phyloP scores from a whole-genome alignment of 2,888 invertebrate species.

The Ichneumon xanthorius region DNA sequence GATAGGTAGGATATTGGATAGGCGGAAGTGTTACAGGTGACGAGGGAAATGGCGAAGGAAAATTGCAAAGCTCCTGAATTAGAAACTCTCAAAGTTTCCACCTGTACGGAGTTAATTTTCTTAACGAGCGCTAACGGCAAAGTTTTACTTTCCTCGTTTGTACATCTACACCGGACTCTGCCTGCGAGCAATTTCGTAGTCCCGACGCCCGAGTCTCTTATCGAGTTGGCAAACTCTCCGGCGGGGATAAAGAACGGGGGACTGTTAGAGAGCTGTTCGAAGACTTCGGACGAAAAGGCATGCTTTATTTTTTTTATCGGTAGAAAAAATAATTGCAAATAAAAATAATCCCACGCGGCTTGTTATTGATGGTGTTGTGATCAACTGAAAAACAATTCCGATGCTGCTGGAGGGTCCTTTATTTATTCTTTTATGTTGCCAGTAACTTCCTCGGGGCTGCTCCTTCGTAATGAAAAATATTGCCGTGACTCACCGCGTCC shows the following conservation, averaged over 20 bases:
- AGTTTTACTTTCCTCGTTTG: not conserved
- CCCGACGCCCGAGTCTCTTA: not conserved
- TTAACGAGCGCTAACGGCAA: slow-evolving; percentile 5
- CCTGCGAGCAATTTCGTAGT: not conserved
- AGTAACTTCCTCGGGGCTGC: not conserved
- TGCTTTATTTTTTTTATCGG: too few species aligned
- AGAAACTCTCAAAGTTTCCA: not conserved
- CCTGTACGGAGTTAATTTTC: slow-evolving; percentile 13
- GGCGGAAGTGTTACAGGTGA: too few species aligned
- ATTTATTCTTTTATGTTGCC: not conserved
- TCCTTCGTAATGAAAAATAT: not conserved
- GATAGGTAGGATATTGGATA: too few species aligned
- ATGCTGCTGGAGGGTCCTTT: not conserved
- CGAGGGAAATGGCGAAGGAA: not conserved
- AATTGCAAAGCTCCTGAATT: not conserved
- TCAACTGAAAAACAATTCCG: not conserved
- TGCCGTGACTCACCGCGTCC: too few species aligned
- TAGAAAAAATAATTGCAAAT: not conserved
- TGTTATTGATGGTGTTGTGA: not conserved
- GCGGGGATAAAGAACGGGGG: not conserved
- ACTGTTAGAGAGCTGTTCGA: not conserved
- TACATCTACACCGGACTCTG: not conserved
- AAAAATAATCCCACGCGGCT: not conserved
- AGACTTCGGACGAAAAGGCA: not conserved
- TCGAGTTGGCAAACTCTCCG: not conserved